Conservation (phyloP, 1,140 invertebrate species). For the Scaptodrosophila lebanonensis region DNA sequence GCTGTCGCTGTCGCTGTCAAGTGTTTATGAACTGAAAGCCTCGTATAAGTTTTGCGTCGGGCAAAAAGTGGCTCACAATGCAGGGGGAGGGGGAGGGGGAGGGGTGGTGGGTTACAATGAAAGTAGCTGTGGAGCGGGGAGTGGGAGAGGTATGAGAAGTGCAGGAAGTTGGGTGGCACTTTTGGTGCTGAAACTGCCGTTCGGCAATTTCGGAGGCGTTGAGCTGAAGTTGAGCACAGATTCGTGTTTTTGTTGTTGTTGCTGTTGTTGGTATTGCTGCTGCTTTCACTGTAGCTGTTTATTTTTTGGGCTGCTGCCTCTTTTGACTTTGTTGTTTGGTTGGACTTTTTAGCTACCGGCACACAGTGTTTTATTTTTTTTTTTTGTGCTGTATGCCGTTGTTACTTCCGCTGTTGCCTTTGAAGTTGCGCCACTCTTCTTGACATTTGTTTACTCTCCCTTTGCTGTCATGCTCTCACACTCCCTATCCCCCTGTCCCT, state of each 20-base stretch:
- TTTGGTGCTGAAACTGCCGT: constrained; percentile 21
- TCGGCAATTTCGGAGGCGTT: constrained; percentile 57
- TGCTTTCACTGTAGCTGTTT: neutral
- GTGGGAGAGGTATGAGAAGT: neutral
- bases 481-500: neutral
- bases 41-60: constrained; percentile 31
- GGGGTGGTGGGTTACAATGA: neutral
- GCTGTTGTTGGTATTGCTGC: neutral
- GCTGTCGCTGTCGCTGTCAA: constrained; percentile 21
- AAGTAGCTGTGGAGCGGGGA: neutral
- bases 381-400: neutral
- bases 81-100: neutral
- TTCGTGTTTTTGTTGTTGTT: neutral
- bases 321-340: neutral
- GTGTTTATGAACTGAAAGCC: constrained; percentile 58
- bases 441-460: constrained; percentile 8
- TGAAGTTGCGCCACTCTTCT: constrained; percentile 33
- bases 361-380: constrained; percentile 1
- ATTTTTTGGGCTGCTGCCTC: neutral
- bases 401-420: constrained; percentile 17
- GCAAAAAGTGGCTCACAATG: constrained; percentile 23
- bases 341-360: neutral
- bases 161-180: constrained; percentile 2
- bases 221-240: constrained; percentile 57
- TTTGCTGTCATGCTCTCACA: neutral